These are phyloP conservation scores for Alviniconcha marisindica DNA, from an alignment of 1,140 invertebrate genomes.

Conservation along the genomic window DNA sequence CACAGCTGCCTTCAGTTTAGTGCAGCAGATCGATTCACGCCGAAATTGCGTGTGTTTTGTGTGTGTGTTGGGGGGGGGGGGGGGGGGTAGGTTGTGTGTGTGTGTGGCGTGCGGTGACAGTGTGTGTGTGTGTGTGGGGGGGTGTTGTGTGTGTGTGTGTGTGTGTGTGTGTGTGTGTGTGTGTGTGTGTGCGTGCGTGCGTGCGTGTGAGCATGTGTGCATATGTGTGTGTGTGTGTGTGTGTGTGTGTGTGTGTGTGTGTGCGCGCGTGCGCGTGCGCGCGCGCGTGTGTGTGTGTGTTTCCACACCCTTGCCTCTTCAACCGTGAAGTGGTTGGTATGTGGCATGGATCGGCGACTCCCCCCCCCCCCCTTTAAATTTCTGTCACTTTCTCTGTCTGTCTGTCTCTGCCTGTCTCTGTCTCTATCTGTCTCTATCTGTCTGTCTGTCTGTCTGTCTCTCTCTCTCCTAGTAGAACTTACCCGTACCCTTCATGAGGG, in stretches of 20 bases:
- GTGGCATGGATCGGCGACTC: too few species aligned
- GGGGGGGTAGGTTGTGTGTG: too few species aligned
- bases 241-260: slow-evolving; percentile 1
- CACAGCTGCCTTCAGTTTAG: too few species aligned
- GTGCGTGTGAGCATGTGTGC: background rate
- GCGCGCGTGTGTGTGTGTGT: background rate
- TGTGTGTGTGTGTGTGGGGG: background rate
- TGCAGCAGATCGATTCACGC: too few species aligned
- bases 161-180: background rate
- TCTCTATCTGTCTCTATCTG: background rate
- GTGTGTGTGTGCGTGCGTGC: background rate
- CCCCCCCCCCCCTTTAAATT: too few species aligned
- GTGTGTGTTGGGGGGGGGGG: too few species aligned
- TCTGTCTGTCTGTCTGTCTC: background rate
- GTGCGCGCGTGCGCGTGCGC: background rate
- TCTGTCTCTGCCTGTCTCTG: background rate
- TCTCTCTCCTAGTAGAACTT: too few species aligned
- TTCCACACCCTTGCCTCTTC: too few species aligned
- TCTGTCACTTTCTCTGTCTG: background rate
- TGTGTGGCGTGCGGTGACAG: too few species aligned
- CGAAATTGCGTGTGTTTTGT: too few species aligned
- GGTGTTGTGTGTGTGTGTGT: background rate
- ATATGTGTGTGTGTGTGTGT: background rate
- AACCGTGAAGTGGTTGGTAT: too few species aligned
- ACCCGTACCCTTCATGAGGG: too few species aligned